A percentile compares a stretch with the other conserved stretches of the same genome.
Evolutionary conservation across 2,888 invertebrate genomes (phyloP).

Genomic region (Megamerina dolium): DNA sequence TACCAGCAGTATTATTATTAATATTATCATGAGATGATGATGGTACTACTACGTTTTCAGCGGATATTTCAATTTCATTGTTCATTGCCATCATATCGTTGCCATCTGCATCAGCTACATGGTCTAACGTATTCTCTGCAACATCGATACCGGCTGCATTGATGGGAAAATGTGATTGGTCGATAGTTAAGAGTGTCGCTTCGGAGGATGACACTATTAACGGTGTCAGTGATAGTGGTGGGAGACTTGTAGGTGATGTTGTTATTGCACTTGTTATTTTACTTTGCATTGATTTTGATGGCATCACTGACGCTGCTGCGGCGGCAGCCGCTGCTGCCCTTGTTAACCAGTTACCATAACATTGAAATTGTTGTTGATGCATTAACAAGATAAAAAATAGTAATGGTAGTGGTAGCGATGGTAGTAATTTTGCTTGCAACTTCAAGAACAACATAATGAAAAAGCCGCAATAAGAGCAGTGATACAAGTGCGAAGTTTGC

Average conservation of each 20-base stretch:
- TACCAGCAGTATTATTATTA: no score
- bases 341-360: slow-evolving; percentile 42
- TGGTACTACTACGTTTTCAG: slow-evolving; percentile 1
- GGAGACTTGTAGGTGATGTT: slow-evolving; percentile 4
- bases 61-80: no score
- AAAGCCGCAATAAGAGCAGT: no score
- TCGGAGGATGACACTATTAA: slow-evolving; percentile 31
- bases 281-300: no score
- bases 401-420: no score
- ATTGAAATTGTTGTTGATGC: slow-evolving; percentile 30
- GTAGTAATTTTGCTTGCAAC: no score
- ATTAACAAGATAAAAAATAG: slow-evolving; percentile 34
- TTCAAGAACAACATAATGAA: slow-evolving; percentile 26
- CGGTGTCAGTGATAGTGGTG: slow-evolving; percentile 18
- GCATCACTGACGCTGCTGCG: slow-evolving; percentile 11
- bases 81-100: no score
- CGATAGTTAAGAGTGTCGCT: slow-evolving; percentile 30
- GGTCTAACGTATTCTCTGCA: no score
- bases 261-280: no score
- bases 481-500: background rate
- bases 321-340: slow-evolving; percentile 25
- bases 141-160: background rate
- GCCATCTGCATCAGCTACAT: no score
- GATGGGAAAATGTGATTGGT: no score
- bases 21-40: no score